These are phyloP conservation scores for Pseudois nayaur DNA, from an alignment of 2,113 vertebrate genomes.

Conservation along the genomic window DNA sequence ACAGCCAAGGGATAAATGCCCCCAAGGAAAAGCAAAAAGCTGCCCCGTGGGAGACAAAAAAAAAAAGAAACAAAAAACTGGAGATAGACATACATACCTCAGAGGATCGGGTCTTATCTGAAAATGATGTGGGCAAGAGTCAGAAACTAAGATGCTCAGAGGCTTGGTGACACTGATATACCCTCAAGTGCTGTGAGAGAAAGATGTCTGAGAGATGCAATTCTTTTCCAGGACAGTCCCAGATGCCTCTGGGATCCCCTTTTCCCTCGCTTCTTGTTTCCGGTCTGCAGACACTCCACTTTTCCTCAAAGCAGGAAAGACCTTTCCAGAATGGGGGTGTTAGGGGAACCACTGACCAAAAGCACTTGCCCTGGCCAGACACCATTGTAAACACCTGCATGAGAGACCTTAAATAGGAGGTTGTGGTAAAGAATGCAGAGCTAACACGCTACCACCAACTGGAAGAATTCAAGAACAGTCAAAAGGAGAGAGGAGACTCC, in stretches of 20 bases:
- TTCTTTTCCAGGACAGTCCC: background rate
- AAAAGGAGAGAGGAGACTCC: background rate
- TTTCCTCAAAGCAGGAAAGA: background rate
- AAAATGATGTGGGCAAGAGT: background rate
- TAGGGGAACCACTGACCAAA: background rate
- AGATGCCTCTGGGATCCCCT: too few species aligned
- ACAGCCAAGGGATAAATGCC: background rate
- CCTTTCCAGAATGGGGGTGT: background rate
- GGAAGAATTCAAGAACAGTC: background rate
- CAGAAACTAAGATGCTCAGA: background rate
- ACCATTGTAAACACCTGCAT: background rate
- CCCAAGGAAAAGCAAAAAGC: background rate
- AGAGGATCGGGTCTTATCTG: background rate
- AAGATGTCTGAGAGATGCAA: background rate
- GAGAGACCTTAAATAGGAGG: background rate
- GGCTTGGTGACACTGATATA: rapidly evolving
- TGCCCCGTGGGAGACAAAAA: background rate
- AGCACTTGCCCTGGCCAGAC: background rate
- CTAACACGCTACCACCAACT: background rate
- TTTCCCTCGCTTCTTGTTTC: background rate
- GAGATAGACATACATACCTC: background rate
- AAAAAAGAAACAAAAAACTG: background rate
- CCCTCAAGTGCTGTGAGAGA: background rate
- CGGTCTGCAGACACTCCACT: background rate
- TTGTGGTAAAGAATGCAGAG: background rate